Base-by-base conservation (phyloP, 1,140 invertebrate genomes). In the Agrilus planipennis region DNA sequence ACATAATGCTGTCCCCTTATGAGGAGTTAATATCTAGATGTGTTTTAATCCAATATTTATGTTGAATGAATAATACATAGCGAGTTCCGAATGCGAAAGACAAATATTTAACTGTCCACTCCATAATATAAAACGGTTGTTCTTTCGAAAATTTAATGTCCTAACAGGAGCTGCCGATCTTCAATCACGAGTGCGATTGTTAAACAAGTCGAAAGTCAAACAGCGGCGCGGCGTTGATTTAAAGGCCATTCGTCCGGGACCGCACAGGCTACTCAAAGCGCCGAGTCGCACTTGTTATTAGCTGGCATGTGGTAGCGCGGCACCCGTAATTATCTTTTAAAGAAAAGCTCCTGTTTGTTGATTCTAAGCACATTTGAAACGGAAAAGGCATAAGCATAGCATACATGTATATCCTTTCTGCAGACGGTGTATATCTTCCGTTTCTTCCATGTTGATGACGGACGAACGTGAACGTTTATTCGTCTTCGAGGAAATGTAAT, bases 311-410 rank as follows among this genome's bases (percentile, higher is more conserved):
- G 51, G 49, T 46, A 46, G 39, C 39, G 34, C 41, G 35, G n/a
- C n/a, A n/a, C n/a, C n/a, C n/a, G 45, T 47, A 46, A 55, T 53
- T 45, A 53, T 46, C 50, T 53, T 51, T 53, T 50, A 52, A 52
- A 44, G 42, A 44, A 47, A 52, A n/a, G n/a, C n/a, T 49, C 35
- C 39, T 57, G 52, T 57, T 57, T 57, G 52, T 57, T 57, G 49
- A 48, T 54, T 53, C 46, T 49, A 44, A 49, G 47, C 49, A 43
- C 44, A 51, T 48, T 49, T 44, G 51, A 50, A 56, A 54, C 28
- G 49, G 43, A 49, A 54, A 45, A n/a, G n/a, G n/a, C n/a, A n/a
- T n/a, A n/a, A n/a, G n/a, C n/a, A n/a, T n/a, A n/a, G n/a, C n/a
- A n/a, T n/a, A n/a, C n/a, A n/a, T n/a, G n/a, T n/a, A n/a, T n/a